phyloP scores from a whole-genome alignment of 2,113 vertebrate species.

The Rutilus rutilus region DNA sequence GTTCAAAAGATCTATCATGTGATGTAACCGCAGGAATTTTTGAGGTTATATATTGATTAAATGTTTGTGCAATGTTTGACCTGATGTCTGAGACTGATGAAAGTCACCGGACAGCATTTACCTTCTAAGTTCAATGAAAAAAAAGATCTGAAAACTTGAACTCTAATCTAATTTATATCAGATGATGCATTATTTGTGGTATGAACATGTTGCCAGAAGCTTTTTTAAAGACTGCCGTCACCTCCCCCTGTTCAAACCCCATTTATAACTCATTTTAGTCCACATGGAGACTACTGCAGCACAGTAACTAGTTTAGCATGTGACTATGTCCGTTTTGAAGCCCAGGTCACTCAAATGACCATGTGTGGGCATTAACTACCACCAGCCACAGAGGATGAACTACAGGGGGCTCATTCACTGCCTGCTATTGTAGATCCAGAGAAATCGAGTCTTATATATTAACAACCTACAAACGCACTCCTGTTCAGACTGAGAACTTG shows the following conservation, averaged over 20 bases:
- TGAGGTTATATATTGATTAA: background rate
- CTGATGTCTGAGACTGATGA: background rate
- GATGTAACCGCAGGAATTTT: background rate
- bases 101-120: background rate
- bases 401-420: background rate
- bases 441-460: background rate
- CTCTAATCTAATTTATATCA: background rate
- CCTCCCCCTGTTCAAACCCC: background rate
- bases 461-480: background rate
- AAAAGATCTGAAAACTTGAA: background rate
- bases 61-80: background rate
- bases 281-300: constrained; percentile 39
- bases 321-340: constrained; percentile 62
- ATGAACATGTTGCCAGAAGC: background rate
- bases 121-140: background rate
- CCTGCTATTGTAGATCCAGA: background rate
- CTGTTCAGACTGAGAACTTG: background rate
- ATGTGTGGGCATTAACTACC: constrained; percentile 67
- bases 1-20: constrained; percentile 13
- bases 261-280: constrained; percentile 5
- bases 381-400: constrained; percentile 17
- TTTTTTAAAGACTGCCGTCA: background rate
- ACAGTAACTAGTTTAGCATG: constrained; percentile 66
- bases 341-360: constrained; percentile 62
- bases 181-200: background rate